These are phyloP conservation scores for Cephus pygmeus DNA, from an alignment of 2,888 invertebrate genomes.

Conservation along the genomic window DNA sequence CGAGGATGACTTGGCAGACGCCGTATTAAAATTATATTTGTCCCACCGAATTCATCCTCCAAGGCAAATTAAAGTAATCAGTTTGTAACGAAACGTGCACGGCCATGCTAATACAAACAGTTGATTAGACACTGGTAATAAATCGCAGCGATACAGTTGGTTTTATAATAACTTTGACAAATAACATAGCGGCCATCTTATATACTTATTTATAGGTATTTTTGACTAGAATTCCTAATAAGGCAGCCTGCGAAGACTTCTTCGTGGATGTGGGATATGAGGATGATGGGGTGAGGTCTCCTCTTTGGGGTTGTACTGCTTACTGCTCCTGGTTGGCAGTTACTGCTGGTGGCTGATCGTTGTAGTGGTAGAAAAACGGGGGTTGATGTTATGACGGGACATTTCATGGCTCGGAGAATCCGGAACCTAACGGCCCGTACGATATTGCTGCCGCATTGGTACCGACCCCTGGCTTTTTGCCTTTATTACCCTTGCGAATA, in stretches of 20 bases:
- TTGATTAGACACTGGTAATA: neutral
- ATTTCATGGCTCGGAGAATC: constrained; percentile 61
- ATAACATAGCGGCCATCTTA: neutral
- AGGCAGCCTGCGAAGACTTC: neutral
- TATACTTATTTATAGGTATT: neutral
- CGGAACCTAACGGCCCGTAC: constrained; percentile 60
- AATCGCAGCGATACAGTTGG: neutral
- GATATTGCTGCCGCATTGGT: constrained; percentile 51
- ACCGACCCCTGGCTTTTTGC: constrained; percentile 29
- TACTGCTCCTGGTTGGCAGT: neutral
- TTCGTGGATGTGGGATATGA: neutral
- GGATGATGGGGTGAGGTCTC: neutral
- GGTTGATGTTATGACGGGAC: constrained; percentile 61
- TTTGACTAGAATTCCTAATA: neutral
- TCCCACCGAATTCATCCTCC: constrained; percentile 24
- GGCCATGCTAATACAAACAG: neutral
- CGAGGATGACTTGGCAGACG: constrained; percentile 22
- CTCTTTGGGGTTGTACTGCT: neutral
- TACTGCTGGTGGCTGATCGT: neutral
- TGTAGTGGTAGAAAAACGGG: constrained; percentile 29
- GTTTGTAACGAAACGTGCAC: constrained; percentile 12
- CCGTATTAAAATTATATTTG: constrained; percentile 27
- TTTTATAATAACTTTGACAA: neutral
- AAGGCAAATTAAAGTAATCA: constrained; percentile 35
- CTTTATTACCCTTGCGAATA: constrained; percentile 43